Evolutionary conservation across 2,113 vertebrate genomes (phyloP).

Genomic region (Ptilorrhoa leucosticta): DNA sequence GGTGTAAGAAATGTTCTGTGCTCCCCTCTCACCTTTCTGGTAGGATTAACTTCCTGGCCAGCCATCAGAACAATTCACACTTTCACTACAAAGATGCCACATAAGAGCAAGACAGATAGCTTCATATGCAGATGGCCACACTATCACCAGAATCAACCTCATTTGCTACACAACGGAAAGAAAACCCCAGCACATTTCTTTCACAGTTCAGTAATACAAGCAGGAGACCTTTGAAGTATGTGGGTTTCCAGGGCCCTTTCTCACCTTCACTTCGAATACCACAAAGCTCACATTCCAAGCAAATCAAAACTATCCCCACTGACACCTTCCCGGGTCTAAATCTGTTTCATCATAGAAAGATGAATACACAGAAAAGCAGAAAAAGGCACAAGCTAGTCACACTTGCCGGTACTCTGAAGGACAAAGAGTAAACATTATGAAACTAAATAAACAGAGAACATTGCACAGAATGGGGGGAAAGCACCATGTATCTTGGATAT

Average conservation of each 20-base stretch:
- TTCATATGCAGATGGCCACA: conserved; percentile 3
- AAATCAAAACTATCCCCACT: background rate
- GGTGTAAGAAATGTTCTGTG: background rate
- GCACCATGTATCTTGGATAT: accelerated
- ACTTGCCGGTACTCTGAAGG: background rate
- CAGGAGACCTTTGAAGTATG: background rate
- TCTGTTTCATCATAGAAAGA: background rate
- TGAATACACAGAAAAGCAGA: background rate
- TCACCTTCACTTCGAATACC: background rate
- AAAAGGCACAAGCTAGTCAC: background rate
- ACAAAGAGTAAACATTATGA: background rate
- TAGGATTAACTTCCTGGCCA: conserved; percentile 12
- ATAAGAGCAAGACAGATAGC: background rate
- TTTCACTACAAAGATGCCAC: conserved; percentile 16
- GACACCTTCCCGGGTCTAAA: background rate
- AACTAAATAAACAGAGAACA: background rate
- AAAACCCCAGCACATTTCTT: background rate
- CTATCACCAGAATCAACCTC: background rate
- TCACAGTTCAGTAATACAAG: background rate
- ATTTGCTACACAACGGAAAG: conserved; percentile 14
- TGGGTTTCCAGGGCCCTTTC: background rate
- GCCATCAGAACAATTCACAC: conserved; percentile 17
- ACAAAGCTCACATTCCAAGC: background rate
- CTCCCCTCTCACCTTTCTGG: background rate
- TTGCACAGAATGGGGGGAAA: background rate